Evolutionary conservation across 2,888 invertebrate species (phyloP), one percentile per base, ranked within the genome.

Genomic region (Allygus modestus): DNA sequence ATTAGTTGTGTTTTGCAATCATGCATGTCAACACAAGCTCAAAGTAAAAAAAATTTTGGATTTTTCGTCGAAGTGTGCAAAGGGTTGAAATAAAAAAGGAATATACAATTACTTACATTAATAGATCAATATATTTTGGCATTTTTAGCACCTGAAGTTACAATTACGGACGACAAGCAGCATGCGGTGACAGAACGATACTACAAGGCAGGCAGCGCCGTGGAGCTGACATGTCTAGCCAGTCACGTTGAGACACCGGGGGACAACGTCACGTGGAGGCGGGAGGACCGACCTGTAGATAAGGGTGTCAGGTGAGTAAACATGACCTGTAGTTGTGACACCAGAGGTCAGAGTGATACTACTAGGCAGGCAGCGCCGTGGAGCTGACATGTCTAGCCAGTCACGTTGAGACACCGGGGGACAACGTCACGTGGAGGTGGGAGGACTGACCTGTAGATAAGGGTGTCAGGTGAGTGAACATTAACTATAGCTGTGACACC

Each of bases 91-190:
- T n/a, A n/a, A n/a, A n/a, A n/a, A n/a, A n/a, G n/a, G n/a, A n/a
- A n/a, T n/a, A n/a, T n/a, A n/a, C n/a, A n/a, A n/a, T n/a, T n/a
- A n/a, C n/a, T n/a, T n/a, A n/a, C n/a, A n/a, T n/a, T n/a, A n/a
- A n/a, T n/a, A n/a, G n/a, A n/a, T n/a, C n/a, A n/a, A n/a, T n/a
- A n/a, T n/a, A n/a, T n/a, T n/a, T n/a, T n/a, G n/a, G n/a, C 12
- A 46, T 46, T 46, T 46, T 15, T 9, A 93, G 93, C 93, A 83
- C 93, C 93, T n/a, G 91, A 92, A 87, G 91, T 93, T 87, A 91
- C 91, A 87, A 93, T 93, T 88, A 91, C 92, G 87, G 93, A 93
- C 89, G 93, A 93, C 89, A 92, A 92, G 83, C 92, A 92, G 79
- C 91, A 93, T 87, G 91, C 91, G 87, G 92, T 93, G 87, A 91